Evolutionary conservation across 2,797 vertebrate genomes (phyloP), one percentile per base, ranked within the genome.

Genomic region (Ptychadena robeensis): DNA sequence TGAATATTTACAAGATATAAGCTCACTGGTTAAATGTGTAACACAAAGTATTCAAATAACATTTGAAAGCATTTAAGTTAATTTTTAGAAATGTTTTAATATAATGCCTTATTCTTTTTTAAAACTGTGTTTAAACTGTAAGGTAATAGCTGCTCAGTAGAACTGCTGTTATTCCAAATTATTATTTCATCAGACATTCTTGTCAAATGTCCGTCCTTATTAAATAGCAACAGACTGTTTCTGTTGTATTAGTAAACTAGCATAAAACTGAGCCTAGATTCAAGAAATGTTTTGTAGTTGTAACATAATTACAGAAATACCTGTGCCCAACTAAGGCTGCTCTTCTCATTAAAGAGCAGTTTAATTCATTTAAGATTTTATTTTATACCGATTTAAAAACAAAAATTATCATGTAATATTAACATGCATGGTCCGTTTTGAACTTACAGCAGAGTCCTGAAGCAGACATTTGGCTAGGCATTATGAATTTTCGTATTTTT

Each of bases 121-220:
- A 15, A 25, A n/a, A 28, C 9, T 63, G 31, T 18, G 3, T 53
- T 38, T 38, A 34, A 38, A 38, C 9, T 38, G 65, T 69, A 68
- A 61, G 67, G 78, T 80, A 71, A 80, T 80, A 32, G 53, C 77
- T 80, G 78, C 68, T 80, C 37, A 12, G 59, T 68, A n/a, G n/a
- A 79, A 30, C 27, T 15, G n/a, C 34, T 79, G 30, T 44, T 57
- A 10, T 35, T 30, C 65, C 57, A 2, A 68, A 78, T 57, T 57
- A 63, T 34, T 9, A 32, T 68, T 57, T 18, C 25, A 28, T 40
- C 40, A 22, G 40, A 27, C 27, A 35, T 66, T 66, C 18, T 7
- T 34, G 53, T 25, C 30, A 78, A n/a, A n/a, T n/a, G n/a, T n/a
- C n/a, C n/a, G 40, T 32, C 35, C 44, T 35, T 79, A 59, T 59